Evolutionary conservation across 2,888 invertebrate species (phyloP).

Genomic region (Mythimna impura): DNA sequence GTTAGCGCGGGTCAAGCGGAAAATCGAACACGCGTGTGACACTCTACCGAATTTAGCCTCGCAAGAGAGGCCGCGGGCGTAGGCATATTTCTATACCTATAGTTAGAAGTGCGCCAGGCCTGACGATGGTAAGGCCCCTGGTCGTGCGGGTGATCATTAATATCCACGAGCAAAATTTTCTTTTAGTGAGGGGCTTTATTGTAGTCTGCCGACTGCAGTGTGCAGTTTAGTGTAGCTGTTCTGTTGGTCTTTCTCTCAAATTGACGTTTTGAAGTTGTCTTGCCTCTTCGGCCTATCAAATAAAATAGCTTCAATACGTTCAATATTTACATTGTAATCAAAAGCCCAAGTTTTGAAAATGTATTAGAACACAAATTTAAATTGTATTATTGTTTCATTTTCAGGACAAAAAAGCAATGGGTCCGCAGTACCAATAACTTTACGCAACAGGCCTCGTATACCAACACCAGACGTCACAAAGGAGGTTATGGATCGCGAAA

Average conservation of each 20-base stretch:
- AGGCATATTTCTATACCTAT: no score
- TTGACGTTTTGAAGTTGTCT: neutral
- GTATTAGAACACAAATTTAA: neutral
- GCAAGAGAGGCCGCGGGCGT: no score
- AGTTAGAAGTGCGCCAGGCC: no score
- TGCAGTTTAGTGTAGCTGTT: neutral
- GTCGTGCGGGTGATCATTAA: neutral
- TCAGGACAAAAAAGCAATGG: slow-evolving; percentile 93
- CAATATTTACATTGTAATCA: neutral
- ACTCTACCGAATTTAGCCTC: no score
- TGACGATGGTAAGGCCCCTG: no score
- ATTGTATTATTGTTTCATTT: slow-evolving; percentile 10
- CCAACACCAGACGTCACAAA: slow-evolving; percentile 97
- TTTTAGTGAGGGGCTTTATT: neutral
- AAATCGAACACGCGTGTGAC: no score
- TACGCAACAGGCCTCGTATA: slow-evolving; percentile 95
- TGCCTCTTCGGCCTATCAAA: neutral
- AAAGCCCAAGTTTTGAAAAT: neutral
- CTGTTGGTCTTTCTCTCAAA: no score
- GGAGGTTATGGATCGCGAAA: slow-evolving; percentile 94
- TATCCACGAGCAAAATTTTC: neutral
- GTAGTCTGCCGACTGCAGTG: neutral
- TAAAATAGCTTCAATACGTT: neutral
- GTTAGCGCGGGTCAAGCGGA: no score
- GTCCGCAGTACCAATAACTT: slow-evolving; percentile 91